phyloP scores from a whole-genome alignment of 2,113 vertebrate species.

The Psittacara wagleri region DNA sequence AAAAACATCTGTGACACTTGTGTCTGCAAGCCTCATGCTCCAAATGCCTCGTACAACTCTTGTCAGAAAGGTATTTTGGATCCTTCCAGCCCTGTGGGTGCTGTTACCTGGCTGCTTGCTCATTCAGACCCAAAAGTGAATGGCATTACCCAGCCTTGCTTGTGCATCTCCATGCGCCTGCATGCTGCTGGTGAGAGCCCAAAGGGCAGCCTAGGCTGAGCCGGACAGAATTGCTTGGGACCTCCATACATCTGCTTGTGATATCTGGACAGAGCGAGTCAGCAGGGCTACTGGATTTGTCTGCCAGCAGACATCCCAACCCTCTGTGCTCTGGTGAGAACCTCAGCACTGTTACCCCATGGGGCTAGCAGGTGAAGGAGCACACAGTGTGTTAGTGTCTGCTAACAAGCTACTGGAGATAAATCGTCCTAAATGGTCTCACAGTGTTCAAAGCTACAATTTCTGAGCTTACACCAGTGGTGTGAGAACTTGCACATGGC shows the following conservation, averaged over 20 bases:
- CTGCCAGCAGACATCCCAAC: not conserved
- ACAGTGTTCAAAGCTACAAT: not conserved
- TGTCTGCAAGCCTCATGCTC: accelerated
- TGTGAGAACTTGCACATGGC: not conserved
- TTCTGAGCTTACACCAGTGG: not conserved
- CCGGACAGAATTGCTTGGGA: not conserved
- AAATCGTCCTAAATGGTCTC: not conserved
- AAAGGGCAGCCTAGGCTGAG: not conserved
- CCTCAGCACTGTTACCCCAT: accelerated
- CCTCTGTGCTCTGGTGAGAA: accelerated
- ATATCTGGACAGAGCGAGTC: not conserved
- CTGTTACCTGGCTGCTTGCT: not conserved
- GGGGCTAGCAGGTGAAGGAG: not conserved
- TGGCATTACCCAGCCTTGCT: not conserved
- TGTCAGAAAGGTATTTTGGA: not conserved
- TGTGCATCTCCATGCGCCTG: accelerated
- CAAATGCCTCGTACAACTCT: not conserved
- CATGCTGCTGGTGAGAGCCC: not conserved
- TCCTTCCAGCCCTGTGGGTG: not conserved
- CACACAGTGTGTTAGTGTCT: not conserved
- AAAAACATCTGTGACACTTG: not conserved
- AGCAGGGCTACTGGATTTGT: not conserved
- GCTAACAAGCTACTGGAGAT: not conserved
- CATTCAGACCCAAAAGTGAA: not conserved
- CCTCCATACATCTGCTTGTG: accelerated